Percentiles rank a stretch among this genome's conserved stretches.
Conservation (phyloP, 2,113 vertebrate species). For the Platichthys stellatus region DNA sequence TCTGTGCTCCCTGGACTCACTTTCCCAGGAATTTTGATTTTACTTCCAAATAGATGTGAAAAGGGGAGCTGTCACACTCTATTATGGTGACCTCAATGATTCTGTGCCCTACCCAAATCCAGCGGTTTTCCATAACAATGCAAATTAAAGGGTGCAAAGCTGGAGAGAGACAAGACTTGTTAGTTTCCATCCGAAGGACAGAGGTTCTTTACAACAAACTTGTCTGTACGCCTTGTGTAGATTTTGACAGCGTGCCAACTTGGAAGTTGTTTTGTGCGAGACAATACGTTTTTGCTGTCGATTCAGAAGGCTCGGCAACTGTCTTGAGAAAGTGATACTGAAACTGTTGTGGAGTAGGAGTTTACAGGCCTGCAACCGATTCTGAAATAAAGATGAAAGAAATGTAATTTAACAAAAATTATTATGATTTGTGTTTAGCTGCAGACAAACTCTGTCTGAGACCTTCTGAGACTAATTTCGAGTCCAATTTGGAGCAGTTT, state of each 20-base stretch:
- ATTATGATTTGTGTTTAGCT: conserved; percentile 1
- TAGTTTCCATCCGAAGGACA: conserved; percentile 72
- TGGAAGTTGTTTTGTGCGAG: conserved; percentile 71
- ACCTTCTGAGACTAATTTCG: conserved; percentile 3
- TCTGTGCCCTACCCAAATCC: conserved; percentile 78
- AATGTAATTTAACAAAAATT: background rate
- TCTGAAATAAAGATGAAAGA: conserved; percentile 36
- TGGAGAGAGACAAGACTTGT: conserved; percentile 74
- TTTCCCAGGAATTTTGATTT: conserved; percentile 81
- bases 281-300: conserved; percentile 60
- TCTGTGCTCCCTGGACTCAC: conserved; percentile 60
- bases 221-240: conserved; percentile 65
- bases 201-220: conserved; percentile 75
- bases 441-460: conserved; percentile 4
- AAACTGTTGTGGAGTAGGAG: conserved; percentile 14
- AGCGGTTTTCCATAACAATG: conserved; percentile 82
- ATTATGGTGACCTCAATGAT: conserved; percentile 81
- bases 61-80: conserved; percentile 79
- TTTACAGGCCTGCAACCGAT: conserved; percentile 12
- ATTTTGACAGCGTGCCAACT: conserved; percentile 66
- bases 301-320: conserved; percentile 56
- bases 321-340: conserved; percentile 53
- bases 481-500: conserved; percentile 6
- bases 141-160: conserved; percentile 79
- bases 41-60: conserved; percentile 78